Base-by-base conservation (phyloP, 2,888 invertebrate species). In the Volucella inanis region DNA sequence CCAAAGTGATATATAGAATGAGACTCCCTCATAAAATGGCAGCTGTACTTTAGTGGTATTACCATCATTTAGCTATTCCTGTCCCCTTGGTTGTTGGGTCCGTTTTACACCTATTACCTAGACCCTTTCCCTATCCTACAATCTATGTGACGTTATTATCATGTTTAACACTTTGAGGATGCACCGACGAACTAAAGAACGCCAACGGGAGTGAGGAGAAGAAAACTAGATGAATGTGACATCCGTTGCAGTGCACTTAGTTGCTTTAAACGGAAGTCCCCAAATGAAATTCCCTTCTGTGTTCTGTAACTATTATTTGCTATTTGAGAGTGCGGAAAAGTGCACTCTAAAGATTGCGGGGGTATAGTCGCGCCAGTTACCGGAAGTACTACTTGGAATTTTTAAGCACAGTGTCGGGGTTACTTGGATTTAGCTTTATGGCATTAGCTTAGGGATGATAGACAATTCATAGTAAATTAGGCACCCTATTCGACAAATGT, bases 21-120 rank as follows among this genome's bases (percentile, higher is more conserved):
- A 39, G 45, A 50, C 49, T 52, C 52, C 15, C 52, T 76, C 84
- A 84, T 84, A 84, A 84, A 84, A 80, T 80, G 84, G 70, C 84
- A 80, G 80, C 84, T 80, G 80, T 84, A 67, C 84, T 80, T 75
- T 70, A 80, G 75, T 75, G 75, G 80, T 67, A 84, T 84, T 84
- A 84, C 84, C 80, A 84, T 80, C 84, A 80, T 84, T 84, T 84
- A 80, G 70, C 59, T 80, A 65, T 75, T 84, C 84, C 75, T 80
- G 80, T 80, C 80, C 65, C 75, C 31, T 31, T 39, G 59, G 57
- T 8, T 39, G 15, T 18, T 10, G 14, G 14, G 50, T 12, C 10
- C 10, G 15, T n/a, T 10, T 22, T 50, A 14, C 31, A 6, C 45
- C 43, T 4, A 39, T 8, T 10, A 3, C 38, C 59, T 14, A 31